Percentiles rank a stretch among this genome's conserved stretches.
Conservation (phyloP, 2,888 invertebrate species). For the Agrochola circellaris region DNA sequence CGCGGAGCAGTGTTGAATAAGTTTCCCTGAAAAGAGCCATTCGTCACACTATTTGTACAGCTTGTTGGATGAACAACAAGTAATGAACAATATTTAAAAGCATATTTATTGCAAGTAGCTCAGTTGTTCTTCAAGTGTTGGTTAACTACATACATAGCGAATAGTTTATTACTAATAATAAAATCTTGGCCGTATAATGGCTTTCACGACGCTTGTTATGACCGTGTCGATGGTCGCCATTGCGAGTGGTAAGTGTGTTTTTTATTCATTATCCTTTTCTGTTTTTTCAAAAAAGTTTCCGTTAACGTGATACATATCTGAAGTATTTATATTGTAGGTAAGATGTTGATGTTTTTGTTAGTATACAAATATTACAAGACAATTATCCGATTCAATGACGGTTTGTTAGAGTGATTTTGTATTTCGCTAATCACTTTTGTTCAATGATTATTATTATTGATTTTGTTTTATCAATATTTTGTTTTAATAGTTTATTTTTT, state of each 20-base stretch:
- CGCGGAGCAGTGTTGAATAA: constrained; percentile 43
- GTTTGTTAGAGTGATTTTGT: neutral
- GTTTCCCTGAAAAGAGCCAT: constrained; percentile 65
- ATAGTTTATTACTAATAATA: constrained; percentile 50
- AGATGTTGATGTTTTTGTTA: neutral
- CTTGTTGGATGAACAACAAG: constrained; percentile 76
- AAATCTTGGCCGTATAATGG: constrained; percentile 74
- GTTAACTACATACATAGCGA: constrained; percentile 60
- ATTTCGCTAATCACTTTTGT: neutral
- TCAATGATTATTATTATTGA: neutral
- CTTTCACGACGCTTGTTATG: constrained; percentile 69
- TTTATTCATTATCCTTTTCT: neutral
- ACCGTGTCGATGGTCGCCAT: constrained; percentile 68
- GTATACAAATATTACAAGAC: neutral
- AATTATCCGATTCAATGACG: neutral
- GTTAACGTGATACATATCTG: neutral
- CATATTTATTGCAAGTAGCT: constrained; percentile 67
- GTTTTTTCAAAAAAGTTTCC: neutral
- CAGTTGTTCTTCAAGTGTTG: constrained; percentile 76
- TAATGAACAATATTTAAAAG: constrained; percentile 80
- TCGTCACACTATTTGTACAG: constrained; percentile 83
- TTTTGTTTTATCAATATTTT: neutral
- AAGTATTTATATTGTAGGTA: neutral
- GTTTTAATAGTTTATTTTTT: neutral
- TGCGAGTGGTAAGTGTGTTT: constrained; percentile 74